These are phyloP conservation scores for Nerophis lumbriciformis DNA, from an alignment of 2,113 vertebrate species.

Conservation along the genomic window DNA sequence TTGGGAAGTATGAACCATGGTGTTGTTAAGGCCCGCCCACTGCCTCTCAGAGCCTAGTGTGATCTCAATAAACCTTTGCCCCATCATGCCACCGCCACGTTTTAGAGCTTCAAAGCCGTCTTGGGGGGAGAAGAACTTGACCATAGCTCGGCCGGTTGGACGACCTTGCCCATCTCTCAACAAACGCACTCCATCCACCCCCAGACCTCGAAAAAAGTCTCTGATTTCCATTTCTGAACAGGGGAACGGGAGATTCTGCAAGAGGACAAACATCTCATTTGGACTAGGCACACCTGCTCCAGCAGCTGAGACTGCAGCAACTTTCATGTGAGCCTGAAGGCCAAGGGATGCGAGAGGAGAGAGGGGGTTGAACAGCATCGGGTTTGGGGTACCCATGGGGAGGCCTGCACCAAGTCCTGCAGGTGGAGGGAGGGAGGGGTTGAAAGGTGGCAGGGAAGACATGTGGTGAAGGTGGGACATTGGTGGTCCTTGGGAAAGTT, in stretches of 20 bases:
- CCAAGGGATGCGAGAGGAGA: slow-evolving; percentile 85
- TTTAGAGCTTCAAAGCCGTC: slow-evolving; percentile 95
- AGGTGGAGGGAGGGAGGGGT: slow-evolving; percentile 82
- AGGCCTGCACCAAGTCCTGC: slow-evolving; percentile 81
- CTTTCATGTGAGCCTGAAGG: slow-evolving; percentile 87
- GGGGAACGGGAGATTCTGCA: slow-evolving; percentile 92
- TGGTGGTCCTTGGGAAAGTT: slow-evolving; percentile 84
- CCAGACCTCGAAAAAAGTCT: slow-evolving; percentile 92
- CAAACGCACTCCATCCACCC: slow-evolving; percentile 83
- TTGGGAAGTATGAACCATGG: slow-evolving; percentile 62
- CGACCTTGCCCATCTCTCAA: slow-evolving; percentile 87
- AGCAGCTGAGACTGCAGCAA: slow-evolving; percentile 67
- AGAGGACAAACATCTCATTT: slow-evolving; percentile 86
- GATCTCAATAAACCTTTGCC: slow-evolving; percentile 93
- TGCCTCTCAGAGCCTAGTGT: slow-evolving; percentile 90
- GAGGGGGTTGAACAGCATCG: slow-evolving; percentile 88
- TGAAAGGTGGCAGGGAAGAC: slow-evolving; percentile 87
- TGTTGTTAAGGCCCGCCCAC: slow-evolving; percentile 79
- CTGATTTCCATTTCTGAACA: slow-evolving; percentile 87
- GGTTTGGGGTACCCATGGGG: slow-evolving; percentile 82
- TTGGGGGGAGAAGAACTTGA: slow-evolving; percentile 92
- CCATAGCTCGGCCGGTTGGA: slow-evolving; percentile 87
- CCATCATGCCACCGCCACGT: slow-evolving; percentile 88
- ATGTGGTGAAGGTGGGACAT: slow-evolving; percentile 87
- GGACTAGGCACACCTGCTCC: slow-evolving; percentile 60